A percentile compares a stretch with the other conserved stretches of the same genome.
Evolutionary conservation across 2,888 invertebrate genomes (phyloP).

Genomic region (Sabellastarte sp.): DNA sequence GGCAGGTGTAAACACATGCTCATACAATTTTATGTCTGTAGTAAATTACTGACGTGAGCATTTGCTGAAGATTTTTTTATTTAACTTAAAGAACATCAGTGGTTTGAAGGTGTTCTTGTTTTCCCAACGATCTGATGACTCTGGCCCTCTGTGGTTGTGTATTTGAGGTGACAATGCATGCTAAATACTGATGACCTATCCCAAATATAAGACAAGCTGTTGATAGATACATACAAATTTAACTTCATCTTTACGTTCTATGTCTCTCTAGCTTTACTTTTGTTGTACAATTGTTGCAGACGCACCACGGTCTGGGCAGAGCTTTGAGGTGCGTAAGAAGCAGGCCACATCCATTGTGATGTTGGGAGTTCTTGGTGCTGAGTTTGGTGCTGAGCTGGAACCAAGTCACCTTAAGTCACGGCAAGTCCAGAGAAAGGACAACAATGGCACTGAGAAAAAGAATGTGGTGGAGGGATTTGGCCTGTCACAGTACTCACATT

Average conservation of each 20-base stretch:
- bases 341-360: constrained; percentile 97
- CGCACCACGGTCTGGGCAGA: constrained; percentile 5
- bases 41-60: too few relatives aligned
- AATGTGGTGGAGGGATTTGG: constrained; percentile 82
- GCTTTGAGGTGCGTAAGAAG: constrained; percentile 66
- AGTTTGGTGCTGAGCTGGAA: constrained; percentile 91
- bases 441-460: constrained; percentile 49
- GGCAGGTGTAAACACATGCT: too few relatives aligned
- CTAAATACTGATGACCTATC: too few relatives aligned
- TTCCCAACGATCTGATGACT: too few relatives aligned
- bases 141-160: too few relatives aligned
- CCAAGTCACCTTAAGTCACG: too few relatives aligned
- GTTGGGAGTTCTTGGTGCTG: constrained; percentile 94
- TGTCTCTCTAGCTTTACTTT: neutral
- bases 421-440: constrained; percentile 58
- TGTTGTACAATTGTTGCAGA: neutral
- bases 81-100: too few relatives aligned
- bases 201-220: neutral
- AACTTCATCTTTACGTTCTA: neutral
- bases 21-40: too few relatives aligned
- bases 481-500: constrained; percentile 78
- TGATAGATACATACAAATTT: neutral
- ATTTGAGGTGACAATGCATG: too few relatives aligned
- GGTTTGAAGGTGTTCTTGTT: too few relatives aligned
- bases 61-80: too few relatives aligned